These are phyloP conservation scores for Tenebrio molitor DNA, from an alignment of 1,140 invertebrate genomes.

Conservation along the genomic window DNA sequence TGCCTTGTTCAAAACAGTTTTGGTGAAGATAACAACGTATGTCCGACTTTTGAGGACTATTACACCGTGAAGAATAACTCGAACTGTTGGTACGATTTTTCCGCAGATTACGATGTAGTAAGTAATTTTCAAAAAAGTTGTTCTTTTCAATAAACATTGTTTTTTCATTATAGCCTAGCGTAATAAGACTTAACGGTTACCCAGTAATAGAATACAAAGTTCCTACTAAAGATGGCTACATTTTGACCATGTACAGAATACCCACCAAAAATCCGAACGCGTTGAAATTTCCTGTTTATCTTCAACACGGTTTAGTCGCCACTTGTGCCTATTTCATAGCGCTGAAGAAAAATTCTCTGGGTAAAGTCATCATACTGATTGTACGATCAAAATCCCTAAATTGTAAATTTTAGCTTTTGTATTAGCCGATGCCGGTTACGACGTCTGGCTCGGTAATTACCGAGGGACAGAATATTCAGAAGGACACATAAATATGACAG, in stretches of 20 bases:
- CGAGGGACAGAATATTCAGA: constrained; percentile 76
- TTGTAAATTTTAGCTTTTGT: constrained; percentile 62
- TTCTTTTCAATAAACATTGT: constrained; percentile 4
- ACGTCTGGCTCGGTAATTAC: constrained; percentile 80
- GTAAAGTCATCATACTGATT: constrained; percentile 52
- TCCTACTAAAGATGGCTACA: constrained; percentile 70
- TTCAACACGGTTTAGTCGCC: constrained; percentile 77
- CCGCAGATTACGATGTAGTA: constrained; percentile 61
- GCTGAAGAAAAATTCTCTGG: constrained; percentile 66
- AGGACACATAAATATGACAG: constrained; percentile 64
- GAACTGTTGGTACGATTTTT: constrained; percentile 63
- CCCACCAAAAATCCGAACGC: constrained; percentile 58
- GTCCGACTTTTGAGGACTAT: constrained; percentile 62
- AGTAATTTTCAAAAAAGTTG: constrained; percentile 43
- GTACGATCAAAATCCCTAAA: no score
- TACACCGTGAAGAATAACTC: constrained; percentile 60
- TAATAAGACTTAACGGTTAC: constrained; percentile 70
- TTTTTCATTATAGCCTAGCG: constrained; percentile 62
- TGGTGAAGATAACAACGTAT: constrained; percentile 61
- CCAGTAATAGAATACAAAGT: constrained; percentile 70
- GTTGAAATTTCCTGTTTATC: constrained; percentile 68
- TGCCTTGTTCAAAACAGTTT: constrained; percentile 2
- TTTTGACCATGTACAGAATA: constrained; percentile 71
- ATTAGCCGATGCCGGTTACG: constrained; percentile 72
- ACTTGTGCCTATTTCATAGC: constrained; percentile 73